Evolutionary conservation across 2,888 invertebrate species (phyloP).

Genomic region (Lycaena phlaeas): DNA sequence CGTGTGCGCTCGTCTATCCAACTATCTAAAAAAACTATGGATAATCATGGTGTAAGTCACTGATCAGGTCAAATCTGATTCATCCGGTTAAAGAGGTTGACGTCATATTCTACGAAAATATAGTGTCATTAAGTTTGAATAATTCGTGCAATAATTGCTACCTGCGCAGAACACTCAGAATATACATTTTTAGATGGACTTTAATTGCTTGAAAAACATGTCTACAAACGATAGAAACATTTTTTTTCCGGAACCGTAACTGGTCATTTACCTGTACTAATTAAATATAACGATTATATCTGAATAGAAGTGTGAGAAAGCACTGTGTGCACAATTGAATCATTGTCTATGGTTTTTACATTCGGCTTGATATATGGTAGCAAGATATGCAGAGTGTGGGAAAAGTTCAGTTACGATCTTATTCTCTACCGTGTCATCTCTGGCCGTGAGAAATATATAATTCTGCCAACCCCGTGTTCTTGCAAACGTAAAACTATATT

Average conservation of each 20-base stretch:
- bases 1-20: no score
- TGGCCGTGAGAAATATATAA: conserved; percentile 48
- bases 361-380: conserved; percentile 65
- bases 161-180: no score
- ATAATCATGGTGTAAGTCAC: no score
- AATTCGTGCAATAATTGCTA: no score
- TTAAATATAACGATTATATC: conserved; percentile 62
- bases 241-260: conserved; percentile 33
- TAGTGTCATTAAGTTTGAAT: no score
- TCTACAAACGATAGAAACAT: conserved; percentile 1
- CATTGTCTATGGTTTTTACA: conserved; percentile 67
- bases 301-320: conserved; percentile 63
- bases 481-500: conserved; percentile 17
- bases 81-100: no score
- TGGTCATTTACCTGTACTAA: conserved; percentile 68
- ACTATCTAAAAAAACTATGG: no score
- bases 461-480: conserved; percentile 18
- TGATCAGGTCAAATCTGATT: no score
- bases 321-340: conserved; percentile 66
- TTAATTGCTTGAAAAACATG: no score
- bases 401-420: conserved; percentile 42
- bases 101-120: no score
- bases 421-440: conserved; percentile 65
- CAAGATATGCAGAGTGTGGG: conserved; percentile 72
- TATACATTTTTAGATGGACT: no score